phyloP scores from a whole-genome alignment of 1,140 invertebrate species.

The Caenorhabditis inopinata region DNA sequence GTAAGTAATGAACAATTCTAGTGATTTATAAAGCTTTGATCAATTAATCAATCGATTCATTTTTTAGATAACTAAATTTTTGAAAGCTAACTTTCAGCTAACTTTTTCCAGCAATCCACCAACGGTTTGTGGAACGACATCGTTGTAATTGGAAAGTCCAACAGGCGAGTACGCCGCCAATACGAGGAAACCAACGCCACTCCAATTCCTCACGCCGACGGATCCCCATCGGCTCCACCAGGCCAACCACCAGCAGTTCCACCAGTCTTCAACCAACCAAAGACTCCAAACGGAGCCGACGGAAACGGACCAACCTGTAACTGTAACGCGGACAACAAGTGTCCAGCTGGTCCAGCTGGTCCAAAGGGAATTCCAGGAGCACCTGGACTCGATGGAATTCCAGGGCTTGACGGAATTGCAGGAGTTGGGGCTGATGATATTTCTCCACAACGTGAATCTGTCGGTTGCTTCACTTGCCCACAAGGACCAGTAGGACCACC shows the following conservation, averaged over 20 bases:
- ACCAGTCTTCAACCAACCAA: slow-evolving; percentile 42
- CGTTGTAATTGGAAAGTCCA: slow-evolving; percentile 27
- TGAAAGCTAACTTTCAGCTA: background rate
- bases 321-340: slow-evolving; percentile 52
- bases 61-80: no score
- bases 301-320: slow-evolving; percentile 45
- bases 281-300: slow-evolving; percentile 34
- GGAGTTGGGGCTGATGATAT: slow-evolving; percentile 51
- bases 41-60: background rate
- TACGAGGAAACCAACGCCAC: slow-evolving; percentile 29
- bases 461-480: slow-evolving; percentile 51
- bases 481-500: slow-evolving; percentile 49
- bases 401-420: slow-evolving; percentile 47
- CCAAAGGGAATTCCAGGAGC: slow-evolving; percentile 49
- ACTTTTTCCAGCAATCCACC: slow-evolving; percentile 39
- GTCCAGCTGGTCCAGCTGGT: slow-evolving; percentile 52
- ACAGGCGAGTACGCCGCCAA: slow-evolving; percentile 47
- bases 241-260: slow-evolving; percentile 48
- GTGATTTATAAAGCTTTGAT: background rate
- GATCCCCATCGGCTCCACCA: slow-evolving; percentile 44
- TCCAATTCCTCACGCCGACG: slow-evolving; percentile 30
- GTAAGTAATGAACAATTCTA: slow-evolving; percentile 26
- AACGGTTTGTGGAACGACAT: slow-evolving; percentile 51
- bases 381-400: slow-evolving; percentile 47
- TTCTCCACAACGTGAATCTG: slow-evolving; percentile 41